Percentiles rank a stretch among this genome's conserved stretches.
Conservation (phyloP, 2,888 invertebrate genomes). For the Synergus itoensis region DNA sequence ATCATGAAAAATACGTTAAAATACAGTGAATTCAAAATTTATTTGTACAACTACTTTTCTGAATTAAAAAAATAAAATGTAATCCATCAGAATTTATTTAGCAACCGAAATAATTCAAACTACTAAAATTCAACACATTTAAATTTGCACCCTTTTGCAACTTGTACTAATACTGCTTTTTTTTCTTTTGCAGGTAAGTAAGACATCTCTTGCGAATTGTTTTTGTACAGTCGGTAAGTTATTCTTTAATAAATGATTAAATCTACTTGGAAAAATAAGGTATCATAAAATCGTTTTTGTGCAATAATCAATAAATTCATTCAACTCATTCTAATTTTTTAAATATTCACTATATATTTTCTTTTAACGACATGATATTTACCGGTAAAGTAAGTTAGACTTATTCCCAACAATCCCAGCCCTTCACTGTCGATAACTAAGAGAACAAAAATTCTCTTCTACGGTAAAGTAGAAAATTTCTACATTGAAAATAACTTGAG, state of each 20-base stretch:
- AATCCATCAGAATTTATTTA: neutral
- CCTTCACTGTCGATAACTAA: neutral
- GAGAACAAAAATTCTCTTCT: neutral
- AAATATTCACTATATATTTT: too few relatives aligned
- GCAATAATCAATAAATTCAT: too few relatives aligned
- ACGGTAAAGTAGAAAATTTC: slow-evolving; percentile 16
- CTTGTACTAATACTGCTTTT: neutral
- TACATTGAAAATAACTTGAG: neutral
- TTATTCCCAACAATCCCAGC: too few relatives aligned
- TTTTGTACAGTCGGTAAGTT: neutral
- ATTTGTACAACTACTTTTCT: neutral
- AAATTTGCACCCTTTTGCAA: neutral
- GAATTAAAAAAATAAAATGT: neutral
- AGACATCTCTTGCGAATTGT: neutral
- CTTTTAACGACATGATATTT: too few relatives aligned
- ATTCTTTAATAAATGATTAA: neutral
- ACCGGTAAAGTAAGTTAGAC: neutral
- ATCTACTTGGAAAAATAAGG: neutral
- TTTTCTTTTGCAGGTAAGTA: slow-evolving; percentile 1
- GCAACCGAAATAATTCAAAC: neutral
- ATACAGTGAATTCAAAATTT: neutral
- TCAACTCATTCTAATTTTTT: too few relatives aligned
- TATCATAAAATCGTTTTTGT: too few relatives aligned
- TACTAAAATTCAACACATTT: neutral
- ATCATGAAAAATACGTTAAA: neutral